Conservation (phyloP, 1,140 invertebrate genomes). For the Drosophila sucinea region DNA sequence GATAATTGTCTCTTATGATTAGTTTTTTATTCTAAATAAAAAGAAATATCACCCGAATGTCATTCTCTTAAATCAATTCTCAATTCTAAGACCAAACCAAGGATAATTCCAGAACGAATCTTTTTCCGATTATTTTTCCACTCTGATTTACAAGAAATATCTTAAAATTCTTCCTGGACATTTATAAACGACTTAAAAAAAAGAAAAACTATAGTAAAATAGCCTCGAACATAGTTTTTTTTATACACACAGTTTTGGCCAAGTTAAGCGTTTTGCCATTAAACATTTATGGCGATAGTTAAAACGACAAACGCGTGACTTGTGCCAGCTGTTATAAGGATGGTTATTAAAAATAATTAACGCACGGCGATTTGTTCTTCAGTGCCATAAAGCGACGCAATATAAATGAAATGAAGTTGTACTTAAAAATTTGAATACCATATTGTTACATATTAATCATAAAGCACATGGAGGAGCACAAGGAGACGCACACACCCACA, state of each 20-base stretch:
- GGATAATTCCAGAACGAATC: no score
- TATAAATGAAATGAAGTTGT: constrained; percentile 67
- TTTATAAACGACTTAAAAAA: not conserved
- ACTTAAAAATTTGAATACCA: constrained; percentile 52
- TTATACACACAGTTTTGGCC: constrained; percentile 25
- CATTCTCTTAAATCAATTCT: no score
- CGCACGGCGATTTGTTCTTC: constrained; percentile 68
- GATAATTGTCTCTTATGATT: no score
- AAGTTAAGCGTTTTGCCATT: constrained; percentile 66
- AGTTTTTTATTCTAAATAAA: no score
- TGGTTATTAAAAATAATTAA: constrained; percentile 80
- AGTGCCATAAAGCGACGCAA: constrained; percentile 41
- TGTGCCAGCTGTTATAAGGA: constrained; percentile 64
- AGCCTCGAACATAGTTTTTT: no score
- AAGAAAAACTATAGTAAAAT: no score
- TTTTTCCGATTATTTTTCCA: no score
- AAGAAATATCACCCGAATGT: no score
- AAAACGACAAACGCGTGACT: constrained; percentile 61
- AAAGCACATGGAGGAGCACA: constrained; percentile 5
- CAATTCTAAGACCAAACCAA: no score
- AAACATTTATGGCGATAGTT: constrained; percentile 69
- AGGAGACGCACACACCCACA: constrained; percentile 11
- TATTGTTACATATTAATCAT: constrained; percentile 41
- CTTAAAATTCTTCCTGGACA: not conserved
- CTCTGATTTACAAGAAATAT: no score